Percentiles rank a stretch among this genome's conserved stretches.
These are phyloP conservation scores for Tetramorium parvispinum DNA, from an alignment of 1,140 invertebrate species.

Conservation along the genomic window DNA sequence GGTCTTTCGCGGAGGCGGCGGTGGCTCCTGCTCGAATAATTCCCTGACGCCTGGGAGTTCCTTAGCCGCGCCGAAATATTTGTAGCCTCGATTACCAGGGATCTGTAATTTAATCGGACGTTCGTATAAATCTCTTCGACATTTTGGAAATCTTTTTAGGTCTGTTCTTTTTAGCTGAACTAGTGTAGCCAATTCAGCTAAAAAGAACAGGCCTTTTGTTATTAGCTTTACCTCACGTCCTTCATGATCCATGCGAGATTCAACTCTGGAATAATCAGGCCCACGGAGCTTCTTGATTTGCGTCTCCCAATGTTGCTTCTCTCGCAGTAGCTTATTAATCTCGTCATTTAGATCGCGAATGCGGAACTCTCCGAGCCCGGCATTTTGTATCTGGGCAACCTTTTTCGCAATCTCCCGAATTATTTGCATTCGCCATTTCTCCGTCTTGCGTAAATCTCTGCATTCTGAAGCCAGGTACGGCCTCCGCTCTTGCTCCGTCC, in stretches of 20 bases:
- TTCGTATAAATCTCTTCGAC: neutral
- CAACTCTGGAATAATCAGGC: constrained; percentile 96
- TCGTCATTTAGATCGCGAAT: constrained; percentile 99
- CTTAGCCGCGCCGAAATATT: constrained; percentile 99
- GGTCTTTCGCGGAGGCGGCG: constrained; percentile 94
- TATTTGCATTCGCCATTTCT: constrained; percentile 98
- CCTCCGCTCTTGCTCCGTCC: constrained; percentile 91
- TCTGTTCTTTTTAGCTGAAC: too few species aligned
- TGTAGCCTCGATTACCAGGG: constrained; percentile 98
- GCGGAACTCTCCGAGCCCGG: constrained; percentile 98
- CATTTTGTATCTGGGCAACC: constrained; percentile 99
- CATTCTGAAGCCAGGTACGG: constrained; percentile 98
- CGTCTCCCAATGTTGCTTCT: constrained; percentile 98
- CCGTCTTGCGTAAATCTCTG: constrained; percentile 94
- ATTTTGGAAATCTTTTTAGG: neutral
- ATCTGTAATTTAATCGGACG: constrained; percentile 83
- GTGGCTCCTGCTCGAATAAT: constrained; percentile 98
- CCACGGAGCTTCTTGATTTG: constrained; percentile 98
- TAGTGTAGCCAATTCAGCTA: too few species aligned
- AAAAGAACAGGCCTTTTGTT: too few species aligned
- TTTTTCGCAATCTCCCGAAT: constrained; percentile 99
- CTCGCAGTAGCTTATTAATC: constrained; percentile 98
- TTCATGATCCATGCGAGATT: constrained; percentile 97
- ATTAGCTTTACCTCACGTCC: constrained; percentile 92
- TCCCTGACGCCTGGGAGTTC: constrained; percentile 99